Base-by-base conservation (phyloP, 2,113 vertebrate genomes). In the Dolichotis patagonum region DNA sequence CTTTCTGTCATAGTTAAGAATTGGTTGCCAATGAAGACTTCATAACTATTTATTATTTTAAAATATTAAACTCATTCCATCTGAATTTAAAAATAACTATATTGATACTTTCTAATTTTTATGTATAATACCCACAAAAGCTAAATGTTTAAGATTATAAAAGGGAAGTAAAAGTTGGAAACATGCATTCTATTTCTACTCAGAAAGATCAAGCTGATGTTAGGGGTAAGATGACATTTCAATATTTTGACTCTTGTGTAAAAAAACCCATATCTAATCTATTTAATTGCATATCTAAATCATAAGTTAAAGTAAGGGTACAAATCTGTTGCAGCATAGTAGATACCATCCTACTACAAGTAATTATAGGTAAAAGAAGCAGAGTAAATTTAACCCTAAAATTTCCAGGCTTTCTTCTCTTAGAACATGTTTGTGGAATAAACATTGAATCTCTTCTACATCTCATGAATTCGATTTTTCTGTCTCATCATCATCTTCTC, bases 41-140 rank as follows among this genome's bases (percentile, higher is more conserved):
- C 35, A 83, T 63, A 93, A 71, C 77, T 77, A 87, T 88, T 83
- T 16, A 75, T 82, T 46, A 81, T 82, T 87, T 62, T 43, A 60
- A 63, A 87, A 43, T 77, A 46, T 77, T 77, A 88, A 73, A 93
- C 83, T 92, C 22, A 69, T 65, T 24, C 82, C 83, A 80, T 83
- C 28, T 73, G 4, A 67, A 62, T 56, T 92, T 95, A 52, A 89
- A 97, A 89, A 54, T 38, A 71, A 60, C 88, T 38, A 90, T 90
- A 85, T 78, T 77, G 17, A 17, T 41, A 30, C 32, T 71, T 75
- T 91, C 52, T 88, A 46, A 4, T 71, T 80, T 86, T 90, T 58
- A 4, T 75, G 54, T 32, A 85, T 71, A 93, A 46, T 81, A 49
- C 43, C 67, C 6, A 89, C 60, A 82, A 95, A 69, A 28, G 5